Evolutionary conservation across 2,797 vertebrate species (phyloP).

Genomic region (Enteromius unitaeniatus): DNA sequence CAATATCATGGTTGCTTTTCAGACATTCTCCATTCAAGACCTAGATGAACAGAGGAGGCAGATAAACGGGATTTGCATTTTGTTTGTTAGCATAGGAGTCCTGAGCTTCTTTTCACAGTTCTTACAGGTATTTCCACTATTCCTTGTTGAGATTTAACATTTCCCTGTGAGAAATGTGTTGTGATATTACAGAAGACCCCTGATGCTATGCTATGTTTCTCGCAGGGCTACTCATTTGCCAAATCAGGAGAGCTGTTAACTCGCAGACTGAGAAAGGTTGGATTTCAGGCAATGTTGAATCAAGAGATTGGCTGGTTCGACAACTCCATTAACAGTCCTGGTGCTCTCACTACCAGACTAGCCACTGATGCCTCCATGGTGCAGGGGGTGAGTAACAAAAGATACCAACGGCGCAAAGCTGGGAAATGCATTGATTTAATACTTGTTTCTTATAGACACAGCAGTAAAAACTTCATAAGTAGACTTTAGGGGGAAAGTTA

Average conservation of each 20-base stretch:
- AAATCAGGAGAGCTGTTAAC: slow-evolving; percentile 84
- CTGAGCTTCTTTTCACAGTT: slow-evolving; percentile 81
- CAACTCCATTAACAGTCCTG: slow-evolving; percentile 78
- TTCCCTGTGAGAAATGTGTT: neutral
- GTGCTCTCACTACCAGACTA: slow-evolving; percentile 81
- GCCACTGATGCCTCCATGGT: slow-evolving; percentile 84
- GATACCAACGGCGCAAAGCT: neutral
- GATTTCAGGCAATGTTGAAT: slow-evolving; percentile 80
- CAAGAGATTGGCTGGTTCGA: slow-evolving; percentile 85
- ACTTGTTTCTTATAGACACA: neutral
- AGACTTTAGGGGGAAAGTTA: neutral
- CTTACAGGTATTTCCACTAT: slow-evolving; percentile 74
- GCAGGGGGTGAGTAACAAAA: slow-evolving; percentile 74
- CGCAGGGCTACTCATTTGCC: slow-evolving; percentile 79
- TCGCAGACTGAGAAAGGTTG: slow-evolving; percentile 77
- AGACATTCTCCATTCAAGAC: slow-evolving; percentile 83
- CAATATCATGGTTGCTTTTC: slow-evolving; percentile 34
- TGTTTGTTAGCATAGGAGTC: slow-evolving; percentile 78
- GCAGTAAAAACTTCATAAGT: neutral
- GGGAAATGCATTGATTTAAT: neutral
- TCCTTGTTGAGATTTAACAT: neutral
- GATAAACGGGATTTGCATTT: slow-evolving; percentile 77
- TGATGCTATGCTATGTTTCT: slow-evolving; percentile 17
- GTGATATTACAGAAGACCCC: neutral
- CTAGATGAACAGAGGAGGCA: slow-evolving; percentile 71